These are phyloP conservation scores for Pandion haliaetus DNA, from an alignment of 2,113 vertebrate genomes.

Conservation along the genomic window DNA sequence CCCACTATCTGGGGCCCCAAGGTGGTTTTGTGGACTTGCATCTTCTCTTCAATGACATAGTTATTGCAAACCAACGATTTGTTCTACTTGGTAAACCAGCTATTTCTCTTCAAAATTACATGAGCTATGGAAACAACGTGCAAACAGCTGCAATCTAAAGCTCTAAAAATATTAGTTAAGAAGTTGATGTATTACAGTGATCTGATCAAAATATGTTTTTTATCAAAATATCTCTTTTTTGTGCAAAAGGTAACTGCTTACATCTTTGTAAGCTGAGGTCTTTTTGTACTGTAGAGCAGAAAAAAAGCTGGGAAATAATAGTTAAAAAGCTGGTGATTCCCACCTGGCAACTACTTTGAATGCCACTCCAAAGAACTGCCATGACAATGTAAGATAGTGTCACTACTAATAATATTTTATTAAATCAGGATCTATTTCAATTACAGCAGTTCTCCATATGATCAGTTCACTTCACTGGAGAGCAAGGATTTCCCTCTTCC, in stretches of 20 bases:
- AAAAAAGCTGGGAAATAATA: neutral
- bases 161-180: neutral
- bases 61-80: neutral
- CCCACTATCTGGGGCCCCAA: neutral
- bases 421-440: neutral
- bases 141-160: neutral
- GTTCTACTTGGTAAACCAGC: neutral
- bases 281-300: neutral
- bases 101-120: neutral
- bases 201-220: neutral
- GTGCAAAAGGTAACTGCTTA: neutral
- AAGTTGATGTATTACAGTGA: neutral
- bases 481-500: neutral
- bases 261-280: neutral
- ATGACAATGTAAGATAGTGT: neutral
- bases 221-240: neutral
- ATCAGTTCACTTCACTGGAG: neutral
- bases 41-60: neutral
- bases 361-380: neutral
- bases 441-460: neutral
- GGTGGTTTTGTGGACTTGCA: neutral
- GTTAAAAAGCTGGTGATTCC: neutral
- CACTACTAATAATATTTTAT: neutral
- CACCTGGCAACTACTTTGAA: neutral
- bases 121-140: rapidly evolving